Percentiles rank a stretch among this genome's conserved stretches.
Evolutionary conservation across 1,140 invertebrate species (phyloP).

Genomic region (Mamestra configurata): DNA sequence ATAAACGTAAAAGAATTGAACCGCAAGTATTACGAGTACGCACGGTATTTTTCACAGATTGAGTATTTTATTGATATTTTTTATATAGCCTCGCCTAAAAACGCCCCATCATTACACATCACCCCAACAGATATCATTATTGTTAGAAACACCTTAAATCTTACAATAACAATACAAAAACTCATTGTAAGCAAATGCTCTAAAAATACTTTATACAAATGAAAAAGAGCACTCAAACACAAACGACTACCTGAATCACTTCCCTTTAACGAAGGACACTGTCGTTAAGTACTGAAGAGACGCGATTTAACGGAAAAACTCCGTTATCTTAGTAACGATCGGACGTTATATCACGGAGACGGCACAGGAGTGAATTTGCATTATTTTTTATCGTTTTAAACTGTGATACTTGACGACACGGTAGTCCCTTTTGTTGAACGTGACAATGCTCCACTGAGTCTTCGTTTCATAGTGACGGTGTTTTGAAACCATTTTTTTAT

Average conservation of each 20-base stretch:
- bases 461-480: conserved; percentile 60
- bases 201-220: conserved; percentile 67
- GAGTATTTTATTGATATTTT: too few species aligned
- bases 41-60: too few species aligned
- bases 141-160: conserved; percentile 13
- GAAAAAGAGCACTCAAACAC: conserved; percentile 72
- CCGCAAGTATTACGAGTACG: too few species aligned
- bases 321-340: conserved; percentile 83
- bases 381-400: conserved; percentile 82
- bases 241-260: conserved; percentile 84
- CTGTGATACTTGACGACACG: conserved; percentile 59
- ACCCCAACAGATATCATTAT: not conserved
- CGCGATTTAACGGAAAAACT: conserved; percentile 82
- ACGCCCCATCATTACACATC: not conserved
- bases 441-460: conserved; percentile 62
- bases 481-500: conserved; percentile 55
- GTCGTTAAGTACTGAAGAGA: conserved; percentile 77
- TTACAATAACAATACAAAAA: conserved; percentile 72
- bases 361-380: conserved; percentile 81
- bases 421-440: conserved; percentile 55
- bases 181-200: conserved; percentile 62
- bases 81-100: not conserved
- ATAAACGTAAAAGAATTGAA: too few species aligned
- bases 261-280: conserved; percentile 81
- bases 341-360: conserved; percentile 69